Evolutionary conservation across 1,140 invertebrate species (phyloP).

Genomic region (Papilio aristodemus): DNA sequence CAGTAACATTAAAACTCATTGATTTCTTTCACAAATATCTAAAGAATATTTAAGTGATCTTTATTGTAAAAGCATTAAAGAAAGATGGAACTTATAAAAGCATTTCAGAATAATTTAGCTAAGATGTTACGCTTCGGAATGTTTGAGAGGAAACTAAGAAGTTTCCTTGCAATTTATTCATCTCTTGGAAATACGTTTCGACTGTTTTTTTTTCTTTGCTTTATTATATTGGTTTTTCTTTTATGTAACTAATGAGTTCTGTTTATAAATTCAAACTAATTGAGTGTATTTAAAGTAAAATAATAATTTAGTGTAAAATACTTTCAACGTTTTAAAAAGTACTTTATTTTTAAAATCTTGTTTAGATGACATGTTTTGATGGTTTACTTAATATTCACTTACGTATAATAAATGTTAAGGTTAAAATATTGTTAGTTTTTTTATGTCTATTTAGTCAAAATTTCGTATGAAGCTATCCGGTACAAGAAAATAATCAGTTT

Average conservation of each 20-base stretch:
- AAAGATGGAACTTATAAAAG: conserved; percentile 18
- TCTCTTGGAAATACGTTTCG: not conserved
- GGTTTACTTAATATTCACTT: too few species aligned
- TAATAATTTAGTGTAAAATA: too few species aligned
- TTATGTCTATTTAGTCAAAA: too few species aligned
- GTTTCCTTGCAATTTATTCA: conserved; percentile 7
- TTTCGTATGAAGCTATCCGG: not conserved
- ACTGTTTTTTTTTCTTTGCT: not conserved
- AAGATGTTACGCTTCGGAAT: not conserved
- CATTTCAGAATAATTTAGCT: conserved; percentile 10
- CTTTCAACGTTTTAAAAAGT: too few species aligned
- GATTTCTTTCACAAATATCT: not conserved
- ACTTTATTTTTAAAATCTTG: too few species aligned
- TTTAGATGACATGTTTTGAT: too few species aligned
- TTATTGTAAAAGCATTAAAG: conserved; percentile 8
- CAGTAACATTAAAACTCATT: not conserved
- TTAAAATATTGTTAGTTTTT: too few species aligned
- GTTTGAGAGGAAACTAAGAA: conserved; percentile 7
- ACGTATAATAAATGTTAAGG: too few species aligned
- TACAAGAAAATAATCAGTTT: not conserved
- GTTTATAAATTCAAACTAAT: not conserved
- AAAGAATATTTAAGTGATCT: not conserved
- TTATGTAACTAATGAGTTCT: too few species aligned
- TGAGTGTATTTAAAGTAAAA: too few species aligned
- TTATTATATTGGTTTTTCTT: not conserved